A percentile compares a stretch with the other conserved stretches of the same genome.
Evolutionary conservation across 2,888 invertebrate species (phyloP).

Genomic region (Bugulina stolonifera): DNA sequence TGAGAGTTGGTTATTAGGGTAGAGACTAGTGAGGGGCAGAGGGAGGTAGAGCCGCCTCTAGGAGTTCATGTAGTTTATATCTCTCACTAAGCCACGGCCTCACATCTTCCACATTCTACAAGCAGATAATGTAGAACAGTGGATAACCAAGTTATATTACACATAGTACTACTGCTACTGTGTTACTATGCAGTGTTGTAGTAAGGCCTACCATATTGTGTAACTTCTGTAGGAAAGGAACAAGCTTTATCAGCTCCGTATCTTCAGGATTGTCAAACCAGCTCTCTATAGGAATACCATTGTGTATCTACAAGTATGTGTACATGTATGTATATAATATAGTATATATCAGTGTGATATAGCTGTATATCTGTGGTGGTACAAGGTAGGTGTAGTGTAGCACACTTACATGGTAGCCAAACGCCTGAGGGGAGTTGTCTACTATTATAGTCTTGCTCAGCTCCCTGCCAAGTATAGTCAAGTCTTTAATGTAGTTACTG

Average conservation of each 20-base stretch:
- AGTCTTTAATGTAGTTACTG: conserved; percentile 92
- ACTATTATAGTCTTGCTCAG: conserved; percentile 79
- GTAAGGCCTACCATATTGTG: conserved; percentile 73
- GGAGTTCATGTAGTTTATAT: conserved; percentile 79
- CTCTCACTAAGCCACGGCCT: conserved; percentile 83
- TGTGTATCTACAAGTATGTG: conserved; percentile 69
- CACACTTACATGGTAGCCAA: conserved; percentile 75
- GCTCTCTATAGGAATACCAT: conserved; percentile 93
- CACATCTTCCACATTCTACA: conserved; percentile 78
- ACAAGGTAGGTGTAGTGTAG: too few species aligned
- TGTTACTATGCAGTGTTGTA: too few species aligned
- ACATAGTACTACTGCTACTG: too few species aligned
- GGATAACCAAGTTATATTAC: too few species aligned
- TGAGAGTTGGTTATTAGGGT: too few species aligned
- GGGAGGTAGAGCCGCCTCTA: conserved; percentile 70
- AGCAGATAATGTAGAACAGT: too few species aligned
- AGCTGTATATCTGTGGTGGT: too few species aligned
- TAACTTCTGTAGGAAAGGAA: conserved; percentile 83
- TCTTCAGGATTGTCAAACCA: conserved; percentile 90
- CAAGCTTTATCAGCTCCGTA: conserved; percentile 78
- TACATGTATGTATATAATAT: conserved; percentile 29
- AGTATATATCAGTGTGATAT: neutral
- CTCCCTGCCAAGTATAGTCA: conserved; percentile 85
- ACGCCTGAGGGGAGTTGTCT: conserved; percentile 85
- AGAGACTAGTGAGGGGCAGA: neutral